Conservation (phyloP, 2,888 invertebrate species). For the Latrodectus elegans region DNA sequence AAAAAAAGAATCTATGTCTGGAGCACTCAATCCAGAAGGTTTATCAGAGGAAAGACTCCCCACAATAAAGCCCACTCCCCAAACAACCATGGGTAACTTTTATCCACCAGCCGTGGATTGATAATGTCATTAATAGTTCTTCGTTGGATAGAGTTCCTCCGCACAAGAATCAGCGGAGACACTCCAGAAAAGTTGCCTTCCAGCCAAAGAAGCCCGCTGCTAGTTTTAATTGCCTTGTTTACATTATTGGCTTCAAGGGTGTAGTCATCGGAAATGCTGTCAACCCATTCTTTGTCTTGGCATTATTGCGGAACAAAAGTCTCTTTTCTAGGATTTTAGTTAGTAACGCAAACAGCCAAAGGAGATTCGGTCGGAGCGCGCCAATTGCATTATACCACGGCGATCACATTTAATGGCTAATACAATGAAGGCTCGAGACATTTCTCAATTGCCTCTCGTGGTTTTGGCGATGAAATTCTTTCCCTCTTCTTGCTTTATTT, state of each 20-base stretch:
- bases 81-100: neutral
- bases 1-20: too few species aligned
- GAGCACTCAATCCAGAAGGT: too few species aligned
- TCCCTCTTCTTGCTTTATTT: neutral
- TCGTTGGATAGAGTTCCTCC: neutral
- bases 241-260: slow-evolving; percentile 65
- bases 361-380: slow-evolving; percentile 32
- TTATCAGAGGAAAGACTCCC: slow-evolving; percentile 6
- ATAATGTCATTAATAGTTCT: slow-evolving; percentile 62
- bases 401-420: slow-evolving; percentile 56
- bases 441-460: slow-evolving; percentile 22
- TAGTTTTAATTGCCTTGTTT: slow-evolving; percentile 68
- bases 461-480: neutral
- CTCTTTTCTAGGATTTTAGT: slow-evolving; percentile 65
- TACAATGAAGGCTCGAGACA: slow-evolving; percentile 31
- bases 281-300: slow-evolving; percentile 55
- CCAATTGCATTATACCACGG: slow-evolving; percentile 63
- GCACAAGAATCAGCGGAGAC: slow-evolving; percentile 2
- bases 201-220: slow-evolving; percentile 51
- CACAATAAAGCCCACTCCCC: slow-evolving; percentile 23
- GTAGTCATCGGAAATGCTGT: slow-evolving; percentile 38
- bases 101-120: slow-evolving; percentile 12
- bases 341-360: slow-evolving; percentile 67
- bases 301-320: slow-evolving; percentile 62
- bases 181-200: slow-evolving; percentile 46